Evolutionary conservation across 2,113 vertebrate species (phyloP), one percentile per base, ranked within the genome.

Genomic region (Garra rufa): DNA sequence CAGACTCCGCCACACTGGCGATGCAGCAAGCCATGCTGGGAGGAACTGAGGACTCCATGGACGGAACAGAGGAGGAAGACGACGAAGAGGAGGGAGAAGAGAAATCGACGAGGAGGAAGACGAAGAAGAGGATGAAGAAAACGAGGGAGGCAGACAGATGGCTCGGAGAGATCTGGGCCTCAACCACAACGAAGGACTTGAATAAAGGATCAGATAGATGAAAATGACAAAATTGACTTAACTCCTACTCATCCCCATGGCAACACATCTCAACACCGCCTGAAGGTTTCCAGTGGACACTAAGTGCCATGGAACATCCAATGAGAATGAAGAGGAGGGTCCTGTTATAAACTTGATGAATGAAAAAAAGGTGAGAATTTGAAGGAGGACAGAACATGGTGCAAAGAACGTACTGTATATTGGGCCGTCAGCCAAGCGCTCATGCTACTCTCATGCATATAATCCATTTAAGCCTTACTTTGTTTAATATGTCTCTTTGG

Each of bases 11-110:
- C 91, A 97, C 97, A 34, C 95, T 99, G 91, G 97, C 97, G 87
- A 99, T 99, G 96, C 98, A 99, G 94, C 98, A 99, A 85, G 98
- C 97, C 9, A 98, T 99, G 97, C 94, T 99, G 92, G 97, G 91
- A 0, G 97, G 94, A 0, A 87, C 92, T 0, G 98, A 99, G 0
- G 98, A 99, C 92, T 99, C 98, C 38, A 94, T 99, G 76, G 98
- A 99, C 0, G 98, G 98, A 86, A 98, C 97, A 0, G 96, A 97
- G 43, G 96, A 97, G 10, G 96, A 97, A 4, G 96, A 97, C 0
- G 93, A 94, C 7, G 93, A 93, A 2, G 94, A 95, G 1, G 96
- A 97, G 65, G 96, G 97, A 3, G 96, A 97, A 71, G 96, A 97
- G 9, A 96, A 34, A 95, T 85, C 34, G 95, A 96, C 0, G 95